Percentiles rank a stretch among this genome's conserved stretches.
Evolutionary conservation across 2,113 vertebrate species (phyloP).

Genomic region (Chloropsis cyanopogon): DNA sequence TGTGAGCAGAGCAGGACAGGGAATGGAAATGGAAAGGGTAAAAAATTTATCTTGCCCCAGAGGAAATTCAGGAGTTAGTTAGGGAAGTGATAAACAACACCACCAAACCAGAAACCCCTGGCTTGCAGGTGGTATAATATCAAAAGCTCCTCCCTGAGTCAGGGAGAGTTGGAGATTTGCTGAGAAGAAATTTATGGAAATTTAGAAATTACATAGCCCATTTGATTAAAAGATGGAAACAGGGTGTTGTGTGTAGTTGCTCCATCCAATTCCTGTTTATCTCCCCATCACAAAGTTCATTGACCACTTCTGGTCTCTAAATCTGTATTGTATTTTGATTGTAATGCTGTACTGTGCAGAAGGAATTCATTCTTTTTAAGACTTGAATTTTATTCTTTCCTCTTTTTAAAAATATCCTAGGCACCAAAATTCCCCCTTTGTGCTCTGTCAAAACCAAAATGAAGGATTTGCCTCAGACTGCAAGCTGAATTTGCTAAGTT

Average conservation of each 20-base stretch:
- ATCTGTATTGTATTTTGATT: fast-evolving
- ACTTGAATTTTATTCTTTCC: background rate
- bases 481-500: background rate
- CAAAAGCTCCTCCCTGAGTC: background rate
- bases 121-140: background rate
- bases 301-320: background rate
- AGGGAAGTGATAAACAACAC: background rate
- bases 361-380: background rate
- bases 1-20: background rate
- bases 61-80: background rate
- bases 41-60: background rate
- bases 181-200: background rate
- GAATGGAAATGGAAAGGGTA: background rate
- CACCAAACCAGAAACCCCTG: background rate
- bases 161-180: background rate
- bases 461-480: background rate
- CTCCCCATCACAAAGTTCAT: background rate
- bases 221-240: background rate
- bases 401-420: background rate
- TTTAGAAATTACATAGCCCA: background rate
- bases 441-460: background rate
- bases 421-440: background rate
- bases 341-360: background rate
- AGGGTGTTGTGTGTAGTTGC: background rate
- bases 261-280: background rate